Percentiles rank a stretch among this genome's conserved stretches.
Conservation (phyloP, 2,797 vertebrate genomes). For the Coendou prehensilis region DNA sequence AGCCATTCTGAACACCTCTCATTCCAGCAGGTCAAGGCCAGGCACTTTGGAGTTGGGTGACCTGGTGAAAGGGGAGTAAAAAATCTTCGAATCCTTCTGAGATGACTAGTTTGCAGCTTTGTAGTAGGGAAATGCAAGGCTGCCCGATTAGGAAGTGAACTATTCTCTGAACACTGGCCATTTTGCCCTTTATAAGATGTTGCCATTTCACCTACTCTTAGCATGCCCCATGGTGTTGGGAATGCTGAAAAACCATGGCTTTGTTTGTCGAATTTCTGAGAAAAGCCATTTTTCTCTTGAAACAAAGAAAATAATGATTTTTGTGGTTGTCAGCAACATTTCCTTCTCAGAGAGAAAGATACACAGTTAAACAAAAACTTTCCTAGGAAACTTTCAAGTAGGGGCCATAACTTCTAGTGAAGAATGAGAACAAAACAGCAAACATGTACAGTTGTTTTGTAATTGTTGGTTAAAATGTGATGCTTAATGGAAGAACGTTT, state of each 20-base stretch:
- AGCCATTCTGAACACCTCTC: background rate
- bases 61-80: conserved; percentile 47
- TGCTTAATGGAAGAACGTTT: background rate
- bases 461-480: background rate
- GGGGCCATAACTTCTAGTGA: conserved; percentile 12
- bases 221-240: conserved; percentile 39
- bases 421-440: background rate
- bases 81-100: background rate
- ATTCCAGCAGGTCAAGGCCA: background rate
- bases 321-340: conserved; percentile 66
- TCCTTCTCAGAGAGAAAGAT: conserved; percentile 62
- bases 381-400: conserved; percentile 60
- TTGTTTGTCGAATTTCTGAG: conserved; percentile 79
- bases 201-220: conserved; percentile 53
- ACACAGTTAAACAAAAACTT: conserved; percentile 55
- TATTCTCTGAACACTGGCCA: conserved; percentile 58
- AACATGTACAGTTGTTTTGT: background rate
- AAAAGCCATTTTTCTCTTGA: conserved; percentile 69
- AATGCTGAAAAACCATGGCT: conserved; percentile 71
- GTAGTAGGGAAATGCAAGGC: background rate
- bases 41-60: conserved; percentile 27
- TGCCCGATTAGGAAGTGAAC: conserved; percentile 51
- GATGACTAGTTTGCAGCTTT: conserved; percentile 33
- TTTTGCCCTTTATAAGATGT: background rate
- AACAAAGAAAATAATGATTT: conserved; percentile 78